Evolutionary conservation across 2,888 invertebrate species (phyloP).

Genomic region (Orthosia incerta): DNA sequence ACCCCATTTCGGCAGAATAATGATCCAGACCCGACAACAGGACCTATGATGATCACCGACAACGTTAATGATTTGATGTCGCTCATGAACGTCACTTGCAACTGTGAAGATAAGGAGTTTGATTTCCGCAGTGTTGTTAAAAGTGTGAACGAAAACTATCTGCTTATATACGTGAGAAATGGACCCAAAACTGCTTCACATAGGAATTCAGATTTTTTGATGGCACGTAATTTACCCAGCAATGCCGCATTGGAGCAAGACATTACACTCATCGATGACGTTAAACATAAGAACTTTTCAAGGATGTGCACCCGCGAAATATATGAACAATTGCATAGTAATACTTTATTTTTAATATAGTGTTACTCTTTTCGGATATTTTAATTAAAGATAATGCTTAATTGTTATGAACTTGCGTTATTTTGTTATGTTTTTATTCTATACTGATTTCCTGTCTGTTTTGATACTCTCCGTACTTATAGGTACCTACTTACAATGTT

Average conservation of each 20-base stretch:
- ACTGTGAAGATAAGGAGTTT: constrained; percentile 11
- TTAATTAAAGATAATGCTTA: background rate
- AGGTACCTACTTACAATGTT: background rate
- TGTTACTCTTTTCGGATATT: no score
- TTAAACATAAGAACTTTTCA: constrained; percentile 17
- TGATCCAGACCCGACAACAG: background rate
- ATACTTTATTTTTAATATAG: background rate
- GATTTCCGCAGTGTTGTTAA: background rate
- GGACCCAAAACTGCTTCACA: background rate
- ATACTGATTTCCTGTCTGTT: background rate
- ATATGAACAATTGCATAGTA: background rate
- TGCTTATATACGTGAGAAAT: background rate
- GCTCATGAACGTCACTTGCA: constrained; percentile 30
- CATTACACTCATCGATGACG: background rate
- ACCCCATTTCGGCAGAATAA: background rate
- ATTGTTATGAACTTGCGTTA: background rate
- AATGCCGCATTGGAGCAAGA: constrained; percentile 2
- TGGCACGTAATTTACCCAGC: constrained; percentile 17
- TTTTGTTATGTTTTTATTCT: background rate
- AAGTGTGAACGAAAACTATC: constrained; percentile 28
- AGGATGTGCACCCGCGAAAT: constrained; percentile 22
- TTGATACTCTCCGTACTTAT: background rate
- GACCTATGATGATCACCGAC: constrained; percentile 12
- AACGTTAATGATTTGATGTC: background rate
- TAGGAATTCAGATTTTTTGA: constrained; percentile 6